These are phyloP conservation scores for Halcyon badia DNA, from an alignment of 2,797 vertebrate species.

Conservation along the genomic window DNA sequence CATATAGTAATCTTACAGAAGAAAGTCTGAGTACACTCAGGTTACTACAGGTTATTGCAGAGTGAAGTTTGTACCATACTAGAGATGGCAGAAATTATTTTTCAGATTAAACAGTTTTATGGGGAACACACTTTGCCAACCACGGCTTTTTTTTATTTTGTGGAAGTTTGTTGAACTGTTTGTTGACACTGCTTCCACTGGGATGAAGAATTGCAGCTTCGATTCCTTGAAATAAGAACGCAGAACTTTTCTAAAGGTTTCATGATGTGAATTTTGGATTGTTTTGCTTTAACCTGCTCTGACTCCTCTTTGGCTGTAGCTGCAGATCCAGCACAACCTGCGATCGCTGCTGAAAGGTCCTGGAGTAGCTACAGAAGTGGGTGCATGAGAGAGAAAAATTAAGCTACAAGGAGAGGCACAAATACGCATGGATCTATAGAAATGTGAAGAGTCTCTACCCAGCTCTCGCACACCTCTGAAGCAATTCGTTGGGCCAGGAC, in stretches of 20 bases:
- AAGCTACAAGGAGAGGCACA: no score
- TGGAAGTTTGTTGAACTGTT: not conserved
- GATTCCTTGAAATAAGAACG: not conserved
- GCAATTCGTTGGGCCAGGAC: not conserved
- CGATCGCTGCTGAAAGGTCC: not conserved
- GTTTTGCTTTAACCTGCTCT: not conserved
- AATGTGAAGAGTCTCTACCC: not conserved
- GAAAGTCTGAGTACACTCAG: not conserved
- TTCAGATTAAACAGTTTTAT: not conserved
- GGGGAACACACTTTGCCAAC: not conserved
- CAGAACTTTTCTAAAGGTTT: not conserved
- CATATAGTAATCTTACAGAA: not conserved
- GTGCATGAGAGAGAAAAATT: rapidly evolving
- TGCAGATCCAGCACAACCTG: not conserved
- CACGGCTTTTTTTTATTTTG: not conserved
- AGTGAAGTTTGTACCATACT: not conserved
- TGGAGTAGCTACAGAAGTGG: not conserved
- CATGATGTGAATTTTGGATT: not conserved
- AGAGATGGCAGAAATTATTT: not conserved
- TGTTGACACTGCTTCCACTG: not conserved
- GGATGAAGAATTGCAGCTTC: not conserved
- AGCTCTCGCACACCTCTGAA: not conserved
- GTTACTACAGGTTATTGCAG: not conserved
- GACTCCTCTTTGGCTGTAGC: not conserved
- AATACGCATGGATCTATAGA: rapidly evolving